Percentiles rank a stretch among this genome's conserved stretches.
phyloP scores from a whole-genome alignment of 2,888 invertebrate genomes.

The Opisthograptis luteolata region DNA sequence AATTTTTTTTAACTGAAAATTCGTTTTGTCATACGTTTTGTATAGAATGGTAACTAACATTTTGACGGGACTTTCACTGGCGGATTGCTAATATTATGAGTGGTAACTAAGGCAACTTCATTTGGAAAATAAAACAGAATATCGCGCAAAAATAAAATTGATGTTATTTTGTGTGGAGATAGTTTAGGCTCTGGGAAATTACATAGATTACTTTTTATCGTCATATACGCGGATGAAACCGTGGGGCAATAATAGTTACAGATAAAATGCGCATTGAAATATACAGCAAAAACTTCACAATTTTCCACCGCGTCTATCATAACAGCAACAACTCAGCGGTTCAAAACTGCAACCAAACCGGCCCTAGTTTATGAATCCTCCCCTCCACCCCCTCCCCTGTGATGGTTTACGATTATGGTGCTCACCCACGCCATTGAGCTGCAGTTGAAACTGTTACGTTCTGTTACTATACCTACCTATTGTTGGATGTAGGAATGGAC shows the following conservation, averaged over 20 bases:
- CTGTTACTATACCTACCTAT: not conserved
- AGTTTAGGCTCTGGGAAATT: too few species aligned
- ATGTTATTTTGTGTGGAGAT: too few species aligned
- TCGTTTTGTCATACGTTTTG: too few species aligned
- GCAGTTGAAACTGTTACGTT: slow-evolving; percentile 9
- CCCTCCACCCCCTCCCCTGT: slow-evolving; percentile 1
- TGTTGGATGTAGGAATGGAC: not conserved
- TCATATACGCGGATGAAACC: too few species aligned
- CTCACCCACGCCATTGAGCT: slow-evolving; percentile 38
- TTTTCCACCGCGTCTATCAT: not conserved
- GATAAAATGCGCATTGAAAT: not conserved
- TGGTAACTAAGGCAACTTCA: too few species aligned
- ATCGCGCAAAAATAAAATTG: too few species aligned
- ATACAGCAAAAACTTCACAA: not conserved
- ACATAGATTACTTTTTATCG: too few species aligned
- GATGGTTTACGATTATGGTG: slow-evolving; percentile 39
- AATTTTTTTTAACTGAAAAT: too few species aligned
- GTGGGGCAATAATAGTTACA: not conserved
- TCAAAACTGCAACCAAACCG: slow-evolving; percentile 24
- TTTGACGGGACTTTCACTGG: too few species aligned
- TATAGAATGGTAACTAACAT: too few species aligned
- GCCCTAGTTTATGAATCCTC: slow-evolving; percentile 3
- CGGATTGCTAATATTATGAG: too few species aligned
- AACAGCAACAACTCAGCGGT: slow-evolving; percentile 4
- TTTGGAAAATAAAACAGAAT: too few species aligned